A percentile compares a stretch with the other conserved stretches of the same genome.
Evolutionary conservation across 2,113 vertebrate genomes (phyloP).

Genomic region (Neogobius melanostomus): DNA sequence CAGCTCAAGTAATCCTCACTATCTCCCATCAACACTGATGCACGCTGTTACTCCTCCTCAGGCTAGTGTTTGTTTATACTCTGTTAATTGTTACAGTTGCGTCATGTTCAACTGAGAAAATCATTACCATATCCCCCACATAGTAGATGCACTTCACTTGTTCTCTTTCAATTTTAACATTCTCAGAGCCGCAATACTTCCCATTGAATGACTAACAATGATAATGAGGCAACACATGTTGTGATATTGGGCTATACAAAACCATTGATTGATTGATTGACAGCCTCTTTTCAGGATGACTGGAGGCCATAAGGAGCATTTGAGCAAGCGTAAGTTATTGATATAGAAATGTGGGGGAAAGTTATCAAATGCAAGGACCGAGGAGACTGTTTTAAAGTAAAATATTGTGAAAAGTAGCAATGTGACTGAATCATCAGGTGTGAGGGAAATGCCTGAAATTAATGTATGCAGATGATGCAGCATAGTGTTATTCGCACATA

Average conservation of each 20-base stretch:
- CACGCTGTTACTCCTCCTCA: conserved; percentile 1
- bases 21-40: conserved; percentile 6
- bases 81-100: background rate
- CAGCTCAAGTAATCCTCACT: conserved; percentile 14
- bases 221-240: no score
- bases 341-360: conserved; percentile 1
- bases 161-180: background rate
- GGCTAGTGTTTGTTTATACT: conserved; percentile 8
- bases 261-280: no score
- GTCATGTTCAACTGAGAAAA: conserved; percentile 6
- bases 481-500: background rate
- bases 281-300: background rate
- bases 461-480: background rate
- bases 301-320: conserved; percentile 1
- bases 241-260: no score
- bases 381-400: background rate
- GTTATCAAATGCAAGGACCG: background rate
- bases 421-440: background rate
- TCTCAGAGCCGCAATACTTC: background rate
- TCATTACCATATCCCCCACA: background rate
- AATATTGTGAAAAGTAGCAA: background rate
- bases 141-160: background rate
- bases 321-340: background rate
- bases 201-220: background rate
- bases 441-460: background rate